Evolutionary conservation across 2,888 invertebrate species (phyloP), one percentile per base, ranked within the genome.

Genomic region (Blera fallax): DNA sequence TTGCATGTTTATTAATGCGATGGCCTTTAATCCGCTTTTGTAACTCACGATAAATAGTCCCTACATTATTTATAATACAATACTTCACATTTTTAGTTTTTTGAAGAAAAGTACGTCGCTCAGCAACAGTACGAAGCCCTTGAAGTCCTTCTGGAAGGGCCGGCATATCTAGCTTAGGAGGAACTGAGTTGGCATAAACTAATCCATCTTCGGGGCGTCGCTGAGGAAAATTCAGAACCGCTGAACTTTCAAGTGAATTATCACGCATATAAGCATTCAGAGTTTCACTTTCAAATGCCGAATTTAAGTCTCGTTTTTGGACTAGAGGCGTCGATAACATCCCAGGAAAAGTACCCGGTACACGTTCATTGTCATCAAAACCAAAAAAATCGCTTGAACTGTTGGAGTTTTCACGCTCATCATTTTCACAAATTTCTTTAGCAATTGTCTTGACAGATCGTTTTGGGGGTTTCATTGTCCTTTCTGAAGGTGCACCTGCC

Each of bases 81-180:
- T 91, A 89, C 56, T 91, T 92, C n/a, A 90, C 88, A 73, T 90
- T 91, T 77, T 89, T 90, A 0, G 88, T 90, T 43, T 88, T 88
- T 87, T 93, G 92, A 43, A 93, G 87, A 78, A 93, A 90, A 62
- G 89, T 89, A 7, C 94, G 90, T 73, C 93, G 93, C 88, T 94
- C 93, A 0, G 94, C 94, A 1, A 94, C 91, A 0, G 94, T 94
- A 82, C 94, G 92, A 2, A 93, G 90, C 76, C 93, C 93, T 21
- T 90, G 90, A 10, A 90, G 82, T 40, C 90, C 90, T 14, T 90
- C 91, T 10, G 92, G 91, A 2, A 91, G 89, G 6, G 89, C 89
- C 6, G 92, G 92, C 89, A 91, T 90, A 24, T 90, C 89, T 88
- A 92, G 89, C 6, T 87, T 89, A 2, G 92, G 92, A 5, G 92